Evolutionary conservation across 2,888 invertebrate species (phyloP).

Genomic region (Dryobotodes eremita): DNA sequence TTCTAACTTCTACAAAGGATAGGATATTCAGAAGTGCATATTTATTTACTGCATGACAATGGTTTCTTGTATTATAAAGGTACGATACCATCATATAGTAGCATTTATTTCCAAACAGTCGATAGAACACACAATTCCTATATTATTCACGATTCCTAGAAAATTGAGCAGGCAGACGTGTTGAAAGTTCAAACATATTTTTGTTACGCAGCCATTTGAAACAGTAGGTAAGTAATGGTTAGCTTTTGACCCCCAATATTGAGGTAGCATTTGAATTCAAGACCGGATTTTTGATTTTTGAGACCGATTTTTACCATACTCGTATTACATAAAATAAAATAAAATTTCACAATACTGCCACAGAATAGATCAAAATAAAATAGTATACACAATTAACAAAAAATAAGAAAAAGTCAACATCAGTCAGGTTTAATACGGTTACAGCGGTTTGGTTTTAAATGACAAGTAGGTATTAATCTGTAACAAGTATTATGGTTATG

Average conservation of each 20-base stretch:
- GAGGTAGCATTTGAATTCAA: background rate
- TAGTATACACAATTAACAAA: too few relatives aligned
- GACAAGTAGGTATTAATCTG: background rate
- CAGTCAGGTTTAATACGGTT: background rate
- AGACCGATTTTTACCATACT: too few relatives aligned
- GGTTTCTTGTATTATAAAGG: background rate
- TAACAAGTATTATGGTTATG: background rate
- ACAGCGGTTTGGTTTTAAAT: background rate
- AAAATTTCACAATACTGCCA: too few relatives aligned
- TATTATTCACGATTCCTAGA: background rate
- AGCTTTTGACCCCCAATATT: background rate
- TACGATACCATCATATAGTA: background rate
- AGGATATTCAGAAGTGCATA: background rate
- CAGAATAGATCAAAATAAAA: too few relatives aligned
- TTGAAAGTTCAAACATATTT: slow-evolving; percentile 2
- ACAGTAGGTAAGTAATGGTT: background rate
- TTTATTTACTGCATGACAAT: background rate
- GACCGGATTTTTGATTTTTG: background rate
- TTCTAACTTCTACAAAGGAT: too few relatives aligned
- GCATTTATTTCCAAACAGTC: background rate
- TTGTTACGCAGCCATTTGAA: background rate
- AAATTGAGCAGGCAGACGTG: background rate
- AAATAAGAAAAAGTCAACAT: background rate
- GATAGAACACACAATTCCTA: background rate
- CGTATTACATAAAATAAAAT: too few relatives aligned